phyloP scores from a whole-genome alignment of 2,797 vertebrate genomes.

The Paramormyrops hopkinsi region DNA sequence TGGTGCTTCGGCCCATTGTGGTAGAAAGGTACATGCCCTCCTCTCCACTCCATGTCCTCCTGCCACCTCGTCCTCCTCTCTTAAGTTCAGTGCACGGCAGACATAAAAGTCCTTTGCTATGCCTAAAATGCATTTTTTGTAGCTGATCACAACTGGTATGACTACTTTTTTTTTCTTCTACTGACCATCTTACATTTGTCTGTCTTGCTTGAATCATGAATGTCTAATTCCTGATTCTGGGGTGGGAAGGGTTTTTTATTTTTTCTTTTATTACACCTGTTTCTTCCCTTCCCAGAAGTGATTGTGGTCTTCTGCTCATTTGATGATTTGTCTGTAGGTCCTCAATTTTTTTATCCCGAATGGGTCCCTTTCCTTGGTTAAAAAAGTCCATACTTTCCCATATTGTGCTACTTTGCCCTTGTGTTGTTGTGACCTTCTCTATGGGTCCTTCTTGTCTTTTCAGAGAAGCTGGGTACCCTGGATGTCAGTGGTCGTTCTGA shows the following conservation, averaged over 20 bases:
- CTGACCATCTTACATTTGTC: conserved; percentile 61
- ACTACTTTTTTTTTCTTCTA: background rate
- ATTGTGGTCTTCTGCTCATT: conserved; percentile 6
- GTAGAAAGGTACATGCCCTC: conserved; percentile 98
- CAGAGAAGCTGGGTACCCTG: conserved; percentile 91
- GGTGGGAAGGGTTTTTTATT: conserved; percentile 44
- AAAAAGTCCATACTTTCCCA: conserved; percentile 17
- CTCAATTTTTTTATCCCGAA: background rate
- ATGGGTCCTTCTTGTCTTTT: conserved; percentile 60
- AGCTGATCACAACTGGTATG: background rate
- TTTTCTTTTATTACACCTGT: conserved; percentile 30
- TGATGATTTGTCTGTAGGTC: conserved; percentile 11
- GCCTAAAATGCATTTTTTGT: background rate
- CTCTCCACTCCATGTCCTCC: conserved; percentile 64
- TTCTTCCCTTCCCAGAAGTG: background rate
- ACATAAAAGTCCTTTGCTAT: background rate
- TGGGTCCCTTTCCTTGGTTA: background rate
- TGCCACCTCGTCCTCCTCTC: conserved; percentile 33
- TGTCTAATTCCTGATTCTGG: conserved; percentile 47
- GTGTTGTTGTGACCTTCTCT: conserved; percentile 48
- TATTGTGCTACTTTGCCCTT: conserved; percentile 23
- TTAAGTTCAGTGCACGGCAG: conserved; percentile 6
- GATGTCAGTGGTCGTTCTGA: conserved; percentile 85
- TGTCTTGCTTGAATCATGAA: conserved; percentile 61
- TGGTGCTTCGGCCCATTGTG: conserved; percentile 99